A percentile compares a stretch with the other conserved stretches of the same genome.
Evolutionary conservation across 92 coral and sea anemone species (phyloP).

Genomic region (Zoanthus gigantus): DNA sequence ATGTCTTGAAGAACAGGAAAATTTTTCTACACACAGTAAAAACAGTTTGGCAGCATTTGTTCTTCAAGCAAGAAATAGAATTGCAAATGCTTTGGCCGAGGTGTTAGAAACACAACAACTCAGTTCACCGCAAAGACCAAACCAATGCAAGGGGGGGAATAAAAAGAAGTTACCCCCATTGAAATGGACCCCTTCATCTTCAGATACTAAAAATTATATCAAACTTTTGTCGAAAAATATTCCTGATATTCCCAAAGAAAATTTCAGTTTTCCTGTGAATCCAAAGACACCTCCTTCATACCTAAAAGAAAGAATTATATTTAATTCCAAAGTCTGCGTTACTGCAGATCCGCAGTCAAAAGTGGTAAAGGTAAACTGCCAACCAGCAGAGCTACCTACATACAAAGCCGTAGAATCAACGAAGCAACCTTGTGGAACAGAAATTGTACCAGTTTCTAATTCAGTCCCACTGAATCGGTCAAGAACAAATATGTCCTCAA

Average conservation of each 20-base stretch:
- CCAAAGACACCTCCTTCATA: background rate
- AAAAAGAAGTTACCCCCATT: background rate
- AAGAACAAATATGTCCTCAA: background rate
- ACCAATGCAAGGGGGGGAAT: background rate
- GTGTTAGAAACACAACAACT: background rate
- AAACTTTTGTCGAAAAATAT: slow-evolving; percentile 5
- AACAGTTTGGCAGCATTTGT: slow-evolving; percentile 11
- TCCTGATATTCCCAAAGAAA: background rate
- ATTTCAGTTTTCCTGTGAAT: background rate
- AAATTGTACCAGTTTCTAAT: background rate
- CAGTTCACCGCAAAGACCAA: background rate
- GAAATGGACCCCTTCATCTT: slow-evolving; percentile 13
- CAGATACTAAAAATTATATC: slow-evolving; percentile 6
- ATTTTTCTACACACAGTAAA: background rate
- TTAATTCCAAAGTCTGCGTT: slow-evolving; percentile 16
- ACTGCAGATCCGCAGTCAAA: slow-evolving; percentile 2
- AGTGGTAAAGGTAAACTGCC: background rate
- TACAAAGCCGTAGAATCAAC: background rate
- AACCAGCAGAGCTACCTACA: background rate
- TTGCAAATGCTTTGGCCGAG: slow-evolving; percentile 23
- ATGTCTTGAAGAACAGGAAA: background rate
- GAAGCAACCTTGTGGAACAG: background rate
- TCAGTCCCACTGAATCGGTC: background rate
- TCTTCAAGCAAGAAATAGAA: slow-evolving; percentile 33
- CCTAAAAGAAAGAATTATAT: slow-evolving; percentile 33